Percentiles rank a stretch among this genome's conserved stretches.
Evolutionary conservation across 2,888 invertebrate genomes (phyloP).

Genomic region (Cataglyphis albicans): DNA sequence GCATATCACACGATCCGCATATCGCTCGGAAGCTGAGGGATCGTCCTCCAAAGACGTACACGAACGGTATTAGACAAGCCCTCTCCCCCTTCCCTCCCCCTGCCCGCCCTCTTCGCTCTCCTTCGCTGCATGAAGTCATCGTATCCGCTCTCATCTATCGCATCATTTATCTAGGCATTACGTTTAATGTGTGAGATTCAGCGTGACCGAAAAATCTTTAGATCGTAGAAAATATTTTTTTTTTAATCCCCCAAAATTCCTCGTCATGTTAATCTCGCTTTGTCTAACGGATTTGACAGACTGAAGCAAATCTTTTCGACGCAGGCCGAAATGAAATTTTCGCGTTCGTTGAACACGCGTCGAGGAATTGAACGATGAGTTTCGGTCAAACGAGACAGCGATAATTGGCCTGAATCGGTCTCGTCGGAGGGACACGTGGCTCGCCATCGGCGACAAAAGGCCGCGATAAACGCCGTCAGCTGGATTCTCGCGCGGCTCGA

Average conservation of each 20-base stretch:
- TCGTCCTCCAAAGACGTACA: conserved; percentile 52
- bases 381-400: neutral
- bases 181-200: neutral
- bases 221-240: neutral
- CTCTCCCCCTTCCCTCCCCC: neutral
- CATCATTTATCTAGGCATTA: neutral
- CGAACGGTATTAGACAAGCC: neutral
- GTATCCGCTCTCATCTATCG: neutral
- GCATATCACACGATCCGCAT: conserved; percentile 68
- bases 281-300: no score
- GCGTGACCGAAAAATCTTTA: neutral
- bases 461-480: conserved; percentile 12
- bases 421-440: neutral
- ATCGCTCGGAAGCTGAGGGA: conserved; percentile 59
- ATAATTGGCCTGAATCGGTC: neutral
- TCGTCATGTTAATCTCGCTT: neutral
- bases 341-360: neutral
- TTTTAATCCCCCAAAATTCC: no score
- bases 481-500: conserved; percentile 10
- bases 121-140: conserved; percentile 9
- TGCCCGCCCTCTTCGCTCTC: neutral
- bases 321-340: neutral
- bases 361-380: neutral
- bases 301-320: neutral
- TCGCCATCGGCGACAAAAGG: conserved; percentile 1